Percentiles rank a stretch among this genome's conserved stretches.
Evolutionary conservation across 1,140 invertebrate genomes (phyloP).

Genomic region (Anoplolepis gracilipes): DNA sequence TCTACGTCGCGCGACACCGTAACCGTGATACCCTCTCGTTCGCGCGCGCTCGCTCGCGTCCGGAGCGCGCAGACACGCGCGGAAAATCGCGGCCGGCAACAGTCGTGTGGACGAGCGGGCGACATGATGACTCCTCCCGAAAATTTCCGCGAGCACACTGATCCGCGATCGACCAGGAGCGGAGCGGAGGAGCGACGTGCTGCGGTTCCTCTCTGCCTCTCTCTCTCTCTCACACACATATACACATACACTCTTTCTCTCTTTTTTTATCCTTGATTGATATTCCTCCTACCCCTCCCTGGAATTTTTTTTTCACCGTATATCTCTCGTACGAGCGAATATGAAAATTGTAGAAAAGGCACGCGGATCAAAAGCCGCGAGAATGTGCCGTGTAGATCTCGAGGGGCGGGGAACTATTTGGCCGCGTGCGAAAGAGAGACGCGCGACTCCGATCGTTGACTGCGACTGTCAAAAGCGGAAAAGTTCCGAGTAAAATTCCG

Average conservation of each 20-base stretch:
- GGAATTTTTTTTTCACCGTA: not conserved
- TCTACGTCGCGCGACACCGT: slow-evolving; percentile 59
- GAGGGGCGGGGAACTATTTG: not conserved
- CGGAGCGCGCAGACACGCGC: slow-evolving; percentile 69
- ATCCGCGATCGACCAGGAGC: slow-evolving; percentile 80
- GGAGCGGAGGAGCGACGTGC: slow-evolving; percentile 71
- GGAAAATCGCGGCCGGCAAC: slow-evolving; percentile 34
- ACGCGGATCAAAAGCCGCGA: not conserved
- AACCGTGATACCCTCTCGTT: slow-evolving; percentile 12
- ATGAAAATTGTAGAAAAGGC: not conserved
- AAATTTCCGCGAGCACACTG: slow-evolving; percentile 82
- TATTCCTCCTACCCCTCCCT: slow-evolving; percentile 67
- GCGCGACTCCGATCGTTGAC: not conserved
- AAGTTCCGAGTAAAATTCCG: not conserved
- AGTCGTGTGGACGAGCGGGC: slow-evolving; percentile 54
- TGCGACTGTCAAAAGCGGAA: not conserved
- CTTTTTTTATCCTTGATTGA: slow-evolving; percentile 78
- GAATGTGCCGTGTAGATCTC: not conserved
- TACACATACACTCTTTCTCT: no score
- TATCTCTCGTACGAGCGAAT: not conserved
- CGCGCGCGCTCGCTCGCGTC: slow-evolving; percentile 44
- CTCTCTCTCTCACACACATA: no score
- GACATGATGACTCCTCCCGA: slow-evolving; percentile 80
- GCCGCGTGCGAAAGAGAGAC: not conserved
- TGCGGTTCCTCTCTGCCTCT: slow-evolving; percentile 33